Conservation (phyloP, 2,113 vertebrate genomes). For the Caracal caracal region DNA sequence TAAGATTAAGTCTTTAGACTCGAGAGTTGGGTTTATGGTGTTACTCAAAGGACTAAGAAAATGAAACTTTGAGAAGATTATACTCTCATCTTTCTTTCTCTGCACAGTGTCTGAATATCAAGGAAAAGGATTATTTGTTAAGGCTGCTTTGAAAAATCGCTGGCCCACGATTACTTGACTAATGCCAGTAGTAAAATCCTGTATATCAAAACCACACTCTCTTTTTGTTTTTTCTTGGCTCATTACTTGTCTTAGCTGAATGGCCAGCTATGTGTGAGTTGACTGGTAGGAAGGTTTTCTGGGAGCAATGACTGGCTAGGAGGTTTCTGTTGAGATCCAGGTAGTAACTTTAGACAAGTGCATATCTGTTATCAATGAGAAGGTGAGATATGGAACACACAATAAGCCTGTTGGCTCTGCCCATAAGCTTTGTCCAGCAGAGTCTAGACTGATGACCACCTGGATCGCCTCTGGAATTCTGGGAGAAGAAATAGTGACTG, state of each 20-base stretch:
- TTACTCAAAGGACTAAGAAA: not conserved
- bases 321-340: not conserved
- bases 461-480: not conserved
- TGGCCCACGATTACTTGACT: not conserved
- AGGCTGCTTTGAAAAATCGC: slow-evolving; percentile 34
- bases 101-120: not conserved
- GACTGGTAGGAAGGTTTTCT: slow-evolving; percentile 27
- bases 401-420: fast-evolving
- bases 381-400: fast-evolving
- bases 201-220: not conserved
- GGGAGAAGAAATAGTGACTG: not conserved
- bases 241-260: slow-evolving; percentile 6
- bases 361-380: not conserved
- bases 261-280: not conserved
- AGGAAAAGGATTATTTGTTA: not conserved
- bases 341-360: not conserved
- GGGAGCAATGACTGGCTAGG: not conserved
- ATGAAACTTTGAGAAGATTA: not conserved
- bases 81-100: slow-evolving; percentile 33
- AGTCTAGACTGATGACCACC: not conserved
- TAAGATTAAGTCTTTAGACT: slow-evolving; percentile 37
- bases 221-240: not conserved
- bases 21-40: not conserved
- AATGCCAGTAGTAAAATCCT: not conserved
- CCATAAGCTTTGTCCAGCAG: not conserved